phyloP scores from a whole-genome alignment of 64 coral and sea anemone species.

The Catalaphyllia jardinei region DNA sequence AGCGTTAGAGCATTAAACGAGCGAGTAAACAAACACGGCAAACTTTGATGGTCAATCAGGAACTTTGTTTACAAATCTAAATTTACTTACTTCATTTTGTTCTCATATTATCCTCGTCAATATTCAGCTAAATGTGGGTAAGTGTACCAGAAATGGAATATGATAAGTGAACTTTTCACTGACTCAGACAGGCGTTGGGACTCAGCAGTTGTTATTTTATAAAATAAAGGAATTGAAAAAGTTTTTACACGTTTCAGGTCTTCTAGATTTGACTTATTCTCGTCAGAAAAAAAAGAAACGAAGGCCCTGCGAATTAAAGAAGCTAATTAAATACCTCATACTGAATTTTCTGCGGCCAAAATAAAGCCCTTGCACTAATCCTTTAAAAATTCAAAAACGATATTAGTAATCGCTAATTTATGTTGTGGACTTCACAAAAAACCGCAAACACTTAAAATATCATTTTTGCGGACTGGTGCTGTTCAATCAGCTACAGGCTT shows the following conservation, averaged over 20 bases:
- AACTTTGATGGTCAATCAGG: neutral
- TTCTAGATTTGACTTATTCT: neutral
- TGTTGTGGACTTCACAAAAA: neutral
- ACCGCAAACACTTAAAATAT: neutral
- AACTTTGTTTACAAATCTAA: slow-evolving; percentile 14
- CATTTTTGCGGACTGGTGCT: neutral
- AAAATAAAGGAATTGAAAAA: neutral
- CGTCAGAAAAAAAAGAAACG: slow-evolving; percentile 3
- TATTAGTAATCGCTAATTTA: neutral
- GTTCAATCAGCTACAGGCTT: neutral
- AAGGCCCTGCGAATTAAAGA: neutral
- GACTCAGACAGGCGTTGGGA: neutral
- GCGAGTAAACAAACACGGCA: slow-evolving; percentile 19
- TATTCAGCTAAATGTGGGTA: neutral
- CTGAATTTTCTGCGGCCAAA: neutral
- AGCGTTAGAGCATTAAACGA: neutral
- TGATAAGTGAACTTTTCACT: too few relatives aligned
- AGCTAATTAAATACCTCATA: slow-evolving; percentile 10
- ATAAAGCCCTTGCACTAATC: neutral
- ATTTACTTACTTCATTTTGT: neutral
- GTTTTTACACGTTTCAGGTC: neutral
- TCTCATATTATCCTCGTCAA: neutral
- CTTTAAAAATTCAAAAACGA: neutral
- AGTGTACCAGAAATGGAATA: neutral
- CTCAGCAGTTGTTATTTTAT: neutral